phyloP scores from a whole-genome alignment of 2,113 vertebrate species.

The Ciconia boyciana region DNA sequence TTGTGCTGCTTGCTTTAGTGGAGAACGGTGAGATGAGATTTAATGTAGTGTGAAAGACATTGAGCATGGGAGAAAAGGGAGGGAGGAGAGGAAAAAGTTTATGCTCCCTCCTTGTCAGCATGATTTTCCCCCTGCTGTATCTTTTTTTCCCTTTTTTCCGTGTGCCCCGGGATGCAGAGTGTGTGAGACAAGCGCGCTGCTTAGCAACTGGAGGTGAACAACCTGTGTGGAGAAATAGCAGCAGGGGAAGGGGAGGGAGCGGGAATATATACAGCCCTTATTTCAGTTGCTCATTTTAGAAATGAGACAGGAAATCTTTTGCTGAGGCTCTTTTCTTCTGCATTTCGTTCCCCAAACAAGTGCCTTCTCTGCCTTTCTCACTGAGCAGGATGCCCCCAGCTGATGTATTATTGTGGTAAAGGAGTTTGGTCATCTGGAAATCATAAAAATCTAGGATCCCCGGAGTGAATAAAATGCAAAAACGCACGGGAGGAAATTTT shows the following conservation, averaged over 20 bases:
- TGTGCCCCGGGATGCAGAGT: background rate
- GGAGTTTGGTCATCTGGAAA: background rate
- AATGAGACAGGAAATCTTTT: background rate
- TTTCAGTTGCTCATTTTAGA: background rate
- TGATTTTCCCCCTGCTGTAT: slow-evolving; percentile 28
- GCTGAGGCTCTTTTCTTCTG: background rate
- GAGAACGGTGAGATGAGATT: background rate
- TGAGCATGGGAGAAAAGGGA: background rate
- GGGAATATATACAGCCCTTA: background rate
- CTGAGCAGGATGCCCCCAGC: background rate
- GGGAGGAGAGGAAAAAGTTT: background rate
- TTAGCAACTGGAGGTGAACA: slow-evolving; percentile 65
- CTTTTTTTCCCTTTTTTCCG: background rate
- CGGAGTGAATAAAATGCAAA: background rate
- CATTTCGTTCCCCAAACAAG: background rate
- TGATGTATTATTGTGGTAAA: background rate
- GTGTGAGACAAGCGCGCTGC: slow-evolving; percentile 37
- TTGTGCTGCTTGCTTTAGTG: background rate
- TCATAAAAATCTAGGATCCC: background rate
- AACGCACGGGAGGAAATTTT: background rate
- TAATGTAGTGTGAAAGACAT: slow-evolving; percentile 20
- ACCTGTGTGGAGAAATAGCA: slow-evolving; percentile 13
- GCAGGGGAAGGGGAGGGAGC: background rate
- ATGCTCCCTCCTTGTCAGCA: slow-evolving; percentile 17
- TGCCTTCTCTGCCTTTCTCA: background rate